Evolutionary conservation across 2,888 invertebrate species (phyloP), one percentile per base, ranked within the genome.

Genomic region (Rotaria macrura): DNA sequence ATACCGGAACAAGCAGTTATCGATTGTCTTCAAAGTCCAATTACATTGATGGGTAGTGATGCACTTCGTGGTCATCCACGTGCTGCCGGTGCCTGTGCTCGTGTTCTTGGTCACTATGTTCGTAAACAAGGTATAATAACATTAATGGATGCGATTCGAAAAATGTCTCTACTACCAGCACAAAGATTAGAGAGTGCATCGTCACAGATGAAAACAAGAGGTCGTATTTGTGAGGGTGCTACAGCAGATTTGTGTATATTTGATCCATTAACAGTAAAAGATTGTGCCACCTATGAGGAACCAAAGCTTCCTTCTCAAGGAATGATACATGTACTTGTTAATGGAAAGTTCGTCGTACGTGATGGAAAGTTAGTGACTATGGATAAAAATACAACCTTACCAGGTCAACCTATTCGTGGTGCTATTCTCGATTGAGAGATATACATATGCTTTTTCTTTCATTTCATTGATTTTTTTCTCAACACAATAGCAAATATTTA

Each of bases 41-140:
- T 79, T n/a, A n/a, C 79, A 43, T 79, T 79, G 25, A 79, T 79
- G 79, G 79, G 43, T 14, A 79, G 79, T 43, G 79, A 79, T 79
- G 79, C 79, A 43, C 79, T 79, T n/a, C 40, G 43, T 43, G 79
- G 79, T 79, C 79, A 79, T 79, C 79, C 79, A n/a, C 40, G 79
- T 25, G 79, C 79, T 20, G 79, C 79, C n/a, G 79, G 79, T 43
- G 2, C 43, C 5, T 79, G 79, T 79, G 43, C 79, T 38, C 79
- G 79, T 43, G 43, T 79, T n/a, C 43, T 79, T 43, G 79, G 79
- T n/a, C 79, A 79, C n/a, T 79, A 79, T 43, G 79, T 79, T 79
- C 79, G 79, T n/a, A 43, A 79, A n/a, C 25, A 43, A n/a, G 12
- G n/a, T n/a, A 40, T 25, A n/a, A 79, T 79, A 43, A n/a, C 79